Evolutionary conservation across 2,888 invertebrate genomes (phyloP), one percentile per base, ranked within the genome.

Genomic region (Poecilus cupreus): DNA sequence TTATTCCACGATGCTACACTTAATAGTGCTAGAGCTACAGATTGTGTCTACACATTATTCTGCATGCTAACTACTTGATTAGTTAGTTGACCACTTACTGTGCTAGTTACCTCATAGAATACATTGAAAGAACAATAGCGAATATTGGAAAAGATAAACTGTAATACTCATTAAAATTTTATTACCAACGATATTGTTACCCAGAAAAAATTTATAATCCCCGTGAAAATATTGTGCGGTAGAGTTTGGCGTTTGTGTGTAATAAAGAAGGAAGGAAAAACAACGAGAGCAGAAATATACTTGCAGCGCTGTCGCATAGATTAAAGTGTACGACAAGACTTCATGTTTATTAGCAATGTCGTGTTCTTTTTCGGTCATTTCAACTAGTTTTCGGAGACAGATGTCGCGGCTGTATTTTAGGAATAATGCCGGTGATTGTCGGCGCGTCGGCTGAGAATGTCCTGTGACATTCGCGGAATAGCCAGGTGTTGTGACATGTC

Each of bases 401-500:
- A 68, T 68, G 68, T 76, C 54, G 20, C 16, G 24, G 49, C 46
- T 49, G 18, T 79, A 79, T 79, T 79, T 79, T 51, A 24, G 68
- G 79, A 49, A 79, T 68, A 79, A 79, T 49, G 32, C 26, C 24
- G 64, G 4, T 26, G 78, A 46, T 68, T 79, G 68, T 79, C 16
- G 18, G 32, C 18, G 75, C 54, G 54, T 54, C 49, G 77, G 39
- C 77, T 64, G 77, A 43, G 77, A 77, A 77, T 77, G 77, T 46
- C 22, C 16, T 37, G 46, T 16, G 64, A 77, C 77, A 84, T 85
- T 85, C 84, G 83, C 83, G 84, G 82, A 83, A 82, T 82, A 81
- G 82, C 85, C 86, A 86, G 85, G 85, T 85, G 85, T 85, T 85
- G 84, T 85, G 84, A 85, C 85, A 85, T 83, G 85, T 86, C 86